Conservation (phyloP, 2,888 invertebrate species). For the Microctonus hyperodae region DNA sequence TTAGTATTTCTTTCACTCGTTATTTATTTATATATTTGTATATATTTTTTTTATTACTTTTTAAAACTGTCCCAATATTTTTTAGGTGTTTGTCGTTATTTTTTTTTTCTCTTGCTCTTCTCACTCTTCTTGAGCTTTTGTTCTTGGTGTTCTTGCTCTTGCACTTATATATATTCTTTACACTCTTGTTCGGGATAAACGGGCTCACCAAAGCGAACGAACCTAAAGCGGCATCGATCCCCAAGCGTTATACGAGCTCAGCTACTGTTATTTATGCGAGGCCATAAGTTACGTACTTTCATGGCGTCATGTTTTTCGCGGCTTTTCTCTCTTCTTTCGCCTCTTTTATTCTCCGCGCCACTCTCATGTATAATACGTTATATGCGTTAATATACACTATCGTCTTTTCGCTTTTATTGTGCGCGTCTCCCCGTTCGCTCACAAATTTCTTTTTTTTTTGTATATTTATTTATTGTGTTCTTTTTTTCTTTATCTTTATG, state of each 20-base stretch:
- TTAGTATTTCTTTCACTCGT: constrained; percentile 28
- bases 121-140: too few relatives aligned
- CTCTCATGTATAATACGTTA: constrained; percentile 26
- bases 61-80: constrained; percentile 11
- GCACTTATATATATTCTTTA: constrained; percentile 27
- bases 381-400: constrained; percentile 28
- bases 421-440: neutral
- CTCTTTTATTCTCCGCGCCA: constrained; percentile 17
- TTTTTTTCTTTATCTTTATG: too few relatives aligned
- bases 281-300: constrained; percentile 43
- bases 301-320: constrained; percentile 38
- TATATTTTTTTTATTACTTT: constrained; percentile 33
- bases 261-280: constrained; percentile 38
- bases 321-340: constrained; percentile 32
- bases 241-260: constrained; percentile 37
- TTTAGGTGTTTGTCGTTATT: constrained; percentile 14
- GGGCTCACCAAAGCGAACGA: constrained; percentile 39
- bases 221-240: constrained; percentile 40
- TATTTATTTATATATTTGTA: constrained; percentile 12
- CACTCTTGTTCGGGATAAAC: constrained; percentile 40
- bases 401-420: neutral
- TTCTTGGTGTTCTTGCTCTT: constrained; percentile 13
- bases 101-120: neutral
- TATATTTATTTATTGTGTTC: too few relatives aligned
- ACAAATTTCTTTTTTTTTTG: neutral